Base-by-base conservation (phyloP, 1,140 invertebrate genomes). In the Drosophila triauraria region DNA sequence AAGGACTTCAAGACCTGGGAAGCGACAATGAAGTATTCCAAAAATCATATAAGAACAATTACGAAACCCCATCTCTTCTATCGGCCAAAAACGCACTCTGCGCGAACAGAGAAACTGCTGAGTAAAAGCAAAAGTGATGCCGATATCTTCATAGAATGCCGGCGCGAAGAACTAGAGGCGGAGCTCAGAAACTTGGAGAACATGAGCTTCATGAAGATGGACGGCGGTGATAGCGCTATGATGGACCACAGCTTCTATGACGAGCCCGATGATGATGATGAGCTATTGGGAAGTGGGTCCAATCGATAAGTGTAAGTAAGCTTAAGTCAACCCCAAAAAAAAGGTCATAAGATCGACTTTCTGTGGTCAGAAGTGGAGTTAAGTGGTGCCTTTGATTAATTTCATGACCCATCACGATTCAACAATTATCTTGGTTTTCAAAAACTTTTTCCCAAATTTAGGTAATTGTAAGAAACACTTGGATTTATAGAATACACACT, bases 1-100 rank as follows among this genome's bases (percentile, higher is more conserved):
- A 95, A 96, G 82, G 96, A 98, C 93, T 98, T 98, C 93, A 96
- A 98, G 79, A 95, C 95, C 61, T 99, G 98, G 97, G 97, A 98
- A 91, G 94, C 94, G 12, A 95, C 96, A 47, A 97, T 97, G 63
- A 95, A 95, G 76, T 95, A 95, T 38, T 94, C 98, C 25, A 94
- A 95, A 23, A 96, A 96, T 91, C 99, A 97, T 86, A 98, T 99
- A 79, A 95, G 96, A 91, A 99, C 98, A 1, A 97, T 96, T 93
- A 93, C 96, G 2, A 97, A 97, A 88, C 98, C 98, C 30, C 94
- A 95, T 50, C 95, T 99, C 61, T 98, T 97, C 93, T 99, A 96
- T 94, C 88, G 97, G 82, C 98, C 98, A 9, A 97, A 74, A 17
- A 50, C 57, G 2, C 78, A 82, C 46, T 61, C 75, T 4, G 10